Percentiles rank a stretch among this genome's conserved stretches.
phyloP scores from a whole-genome alignment of 2,113 vertebrate genomes.

The Dasyurus viverrinus region DNA sequence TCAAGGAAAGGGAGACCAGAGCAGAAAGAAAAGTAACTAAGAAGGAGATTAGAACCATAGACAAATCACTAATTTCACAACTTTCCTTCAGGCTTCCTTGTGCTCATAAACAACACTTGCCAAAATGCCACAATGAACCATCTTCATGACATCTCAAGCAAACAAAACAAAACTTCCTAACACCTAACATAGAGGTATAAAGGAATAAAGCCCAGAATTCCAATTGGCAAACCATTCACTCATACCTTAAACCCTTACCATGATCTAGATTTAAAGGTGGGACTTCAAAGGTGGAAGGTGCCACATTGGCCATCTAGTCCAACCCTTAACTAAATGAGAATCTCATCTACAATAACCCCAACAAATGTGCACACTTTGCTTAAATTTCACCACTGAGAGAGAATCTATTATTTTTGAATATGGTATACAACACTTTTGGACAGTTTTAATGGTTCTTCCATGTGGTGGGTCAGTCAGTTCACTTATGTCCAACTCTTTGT shows the following conservation, averaged over 20 bases:
- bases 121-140: neutral
- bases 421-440: neutral
- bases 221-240: neutral
- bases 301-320: neutral
- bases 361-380: neutral
- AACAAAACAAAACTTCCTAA: neutral
- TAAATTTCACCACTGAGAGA: neutral
- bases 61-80: neutral
- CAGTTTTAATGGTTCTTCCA: neutral
- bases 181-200: neutral
- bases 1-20: neutral
- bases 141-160: neutral
- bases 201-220: neutral
- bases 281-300: neutral
- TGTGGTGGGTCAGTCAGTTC: neutral
- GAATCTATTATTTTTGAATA: neutral
- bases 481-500: neutral
- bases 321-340: neutral
- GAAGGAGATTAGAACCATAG: neutral
- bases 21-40: neutral
- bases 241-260: too few relatives aligned
- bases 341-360: neutral
- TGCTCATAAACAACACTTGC: neutral
- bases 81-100: neutral
- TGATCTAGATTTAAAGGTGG: too few relatives aligned